Evolutionary conservation across 2,888 invertebrate genomes (phyloP).

Genomic region (Alloplasta piceator): DNA sequence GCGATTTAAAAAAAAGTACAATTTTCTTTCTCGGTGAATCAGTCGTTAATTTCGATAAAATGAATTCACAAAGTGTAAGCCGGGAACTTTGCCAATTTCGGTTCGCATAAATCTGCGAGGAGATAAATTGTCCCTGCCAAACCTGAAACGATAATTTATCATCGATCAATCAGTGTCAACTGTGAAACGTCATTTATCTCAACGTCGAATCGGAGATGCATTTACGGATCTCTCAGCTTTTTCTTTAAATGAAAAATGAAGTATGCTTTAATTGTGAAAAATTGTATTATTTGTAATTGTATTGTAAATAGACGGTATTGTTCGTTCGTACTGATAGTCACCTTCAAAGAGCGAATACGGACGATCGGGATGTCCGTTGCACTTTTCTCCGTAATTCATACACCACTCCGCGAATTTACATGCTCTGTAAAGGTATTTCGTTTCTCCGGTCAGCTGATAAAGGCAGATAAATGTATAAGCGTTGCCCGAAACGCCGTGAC

Average conservation of each 20-base stretch:
- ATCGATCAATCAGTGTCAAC: constrained; percentile 54
- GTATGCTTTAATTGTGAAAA: no score
- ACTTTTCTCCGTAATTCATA: constrained; percentile 88
- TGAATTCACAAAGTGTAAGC: constrained; percentile 85
- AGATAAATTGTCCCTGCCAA: constrained; percentile 91
- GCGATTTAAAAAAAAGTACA: no score
- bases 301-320: no score
- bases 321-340: constrained; percentile 69
- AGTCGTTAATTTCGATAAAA: neutral
- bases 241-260: no score
- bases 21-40: no score
- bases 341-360: constrained; percentile 94
- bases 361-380: constrained; percentile 88
- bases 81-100: constrained; percentile 89
- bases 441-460: constrained; percentile 91
- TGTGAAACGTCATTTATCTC: constrained; percentile 9
- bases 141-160: constrained; percentile 80
- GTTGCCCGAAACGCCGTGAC: constrained; percentile 95
- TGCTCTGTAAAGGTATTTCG: constrained; percentile 90
- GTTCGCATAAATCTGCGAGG: constrained; percentile 88
- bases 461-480: constrained; percentile 92
- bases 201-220: constrained; percentile 2
- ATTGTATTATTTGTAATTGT: no score
- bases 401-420: constrained; percentile 93
- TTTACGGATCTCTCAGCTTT: no score